These are phyloP conservation scores for Pangasius djambal DNA, from an alignment of 2,797 vertebrate genomes.

Conservation along the genomic window DNA sequence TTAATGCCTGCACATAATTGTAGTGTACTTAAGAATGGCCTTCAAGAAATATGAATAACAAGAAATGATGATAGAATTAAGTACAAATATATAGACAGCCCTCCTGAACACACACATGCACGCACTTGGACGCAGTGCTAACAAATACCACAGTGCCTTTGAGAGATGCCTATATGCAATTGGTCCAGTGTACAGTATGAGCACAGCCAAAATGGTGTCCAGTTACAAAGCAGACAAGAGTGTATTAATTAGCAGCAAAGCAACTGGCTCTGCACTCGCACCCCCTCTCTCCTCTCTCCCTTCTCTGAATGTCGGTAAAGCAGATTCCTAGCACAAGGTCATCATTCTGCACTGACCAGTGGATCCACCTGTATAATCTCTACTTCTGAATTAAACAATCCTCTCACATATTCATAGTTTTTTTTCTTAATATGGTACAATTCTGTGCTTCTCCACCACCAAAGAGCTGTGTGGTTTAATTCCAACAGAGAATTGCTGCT, in stretches of 20 bases:
- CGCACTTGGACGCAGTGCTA: constrained; percentile 23
- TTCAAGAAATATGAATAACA: neutral
- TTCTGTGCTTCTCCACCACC: neutral
- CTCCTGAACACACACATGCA: constrained; percentile 1
- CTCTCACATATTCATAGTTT: neutral
- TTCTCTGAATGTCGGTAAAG: constrained; percentile 47
- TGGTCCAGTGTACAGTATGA: constrained; percentile 26
- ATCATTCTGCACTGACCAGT: constrained; percentile 60
- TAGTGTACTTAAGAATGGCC: neutral
- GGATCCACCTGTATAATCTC: constrained; percentile 29
- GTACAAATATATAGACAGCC: neutral
- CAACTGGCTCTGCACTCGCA: constrained; percentile 60
- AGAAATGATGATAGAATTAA: neutral
- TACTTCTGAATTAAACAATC: neutral
- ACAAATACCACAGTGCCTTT: constrained; percentile 40
- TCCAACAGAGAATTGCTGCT: neutral
- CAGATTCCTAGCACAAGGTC: constrained; percentile 73
- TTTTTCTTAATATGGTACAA: neutral
- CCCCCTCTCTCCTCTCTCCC: neutral
- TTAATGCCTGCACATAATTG: neutral
- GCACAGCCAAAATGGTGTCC: constrained; percentile 60
- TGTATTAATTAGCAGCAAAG: constrained; percentile 75
- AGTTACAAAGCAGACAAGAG: constrained; percentile 68
- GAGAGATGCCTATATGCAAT: constrained; percentile 49
- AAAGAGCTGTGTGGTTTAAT: neutral